Evolutionary conservation across 2,113 vertebrate species (phyloP).

Genomic region (Malurus alboscapulatus): DNA sequence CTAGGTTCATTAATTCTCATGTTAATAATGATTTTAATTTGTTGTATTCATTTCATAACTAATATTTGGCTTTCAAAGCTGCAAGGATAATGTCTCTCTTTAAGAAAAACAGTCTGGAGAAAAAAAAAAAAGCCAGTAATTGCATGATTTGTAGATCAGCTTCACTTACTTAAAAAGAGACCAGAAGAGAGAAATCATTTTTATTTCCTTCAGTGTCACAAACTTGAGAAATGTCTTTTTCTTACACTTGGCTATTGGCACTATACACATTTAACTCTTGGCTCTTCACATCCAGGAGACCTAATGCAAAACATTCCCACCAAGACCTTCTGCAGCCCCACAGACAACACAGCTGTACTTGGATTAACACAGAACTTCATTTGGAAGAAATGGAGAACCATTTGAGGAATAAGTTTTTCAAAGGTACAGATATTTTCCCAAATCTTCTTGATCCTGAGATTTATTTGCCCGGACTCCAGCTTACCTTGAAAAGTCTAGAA

Average conservation of each 20-base stretch:
- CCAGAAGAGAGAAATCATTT: background rate
- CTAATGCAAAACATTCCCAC: background rate
- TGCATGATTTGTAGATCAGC: background rate
- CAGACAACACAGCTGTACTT: background rate
- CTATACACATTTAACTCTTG: background rate
- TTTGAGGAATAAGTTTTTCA: background rate
- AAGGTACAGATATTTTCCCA: background rate
- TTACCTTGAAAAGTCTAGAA: background rate
- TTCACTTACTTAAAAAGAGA: background rate
- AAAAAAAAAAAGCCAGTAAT: background rate
- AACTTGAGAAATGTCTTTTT: background rate
- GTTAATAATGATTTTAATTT: slow-evolving; percentile 34
- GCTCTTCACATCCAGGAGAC: background rate
- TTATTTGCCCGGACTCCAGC: background rate
- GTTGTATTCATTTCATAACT: slow-evolving; percentile 2
- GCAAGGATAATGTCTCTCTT: background rate
- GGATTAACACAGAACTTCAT: background rate
- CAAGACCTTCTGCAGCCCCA: background rate
- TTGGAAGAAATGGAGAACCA: background rate
- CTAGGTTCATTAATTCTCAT: slow-evolving; percentile 18
- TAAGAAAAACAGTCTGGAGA: background rate
- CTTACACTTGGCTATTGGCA: background rate
- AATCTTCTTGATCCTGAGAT: background rate
- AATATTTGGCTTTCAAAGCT: slow-evolving; percentile 6
- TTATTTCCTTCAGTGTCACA: background rate